Evolutionary conservation across 2,113 vertebrate genomes (phyloP), one percentile per base, ranked within the genome.

Genomic region (Entelurus aequoreus): DNA sequence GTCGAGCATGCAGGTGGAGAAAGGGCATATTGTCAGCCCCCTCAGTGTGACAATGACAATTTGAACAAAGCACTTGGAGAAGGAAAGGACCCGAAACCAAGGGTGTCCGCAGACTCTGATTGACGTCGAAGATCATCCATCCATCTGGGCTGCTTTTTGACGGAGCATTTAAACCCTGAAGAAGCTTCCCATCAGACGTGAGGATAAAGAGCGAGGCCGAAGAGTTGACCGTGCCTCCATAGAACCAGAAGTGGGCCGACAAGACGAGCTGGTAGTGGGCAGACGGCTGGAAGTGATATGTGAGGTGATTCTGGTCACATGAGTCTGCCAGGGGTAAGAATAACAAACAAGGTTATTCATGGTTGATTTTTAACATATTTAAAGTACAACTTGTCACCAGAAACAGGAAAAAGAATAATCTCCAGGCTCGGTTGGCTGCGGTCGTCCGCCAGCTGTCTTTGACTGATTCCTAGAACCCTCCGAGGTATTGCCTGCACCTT

Each of bases 161-260:
- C 0, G 79, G 84, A 19, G n/a, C 63, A 12, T 74, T 72, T 0
- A 80, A 78, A 1, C 58, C 84, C 59, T 48, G 76, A 5, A 79
- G 63, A 1, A 77, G 78, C 67, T 83, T 63, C 69, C 81, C 82
- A 0, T 5, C 61, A 0, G 72, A 51, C 0, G 80, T 85, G 53
- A 86, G 73, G 0, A 88, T 55, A 57, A 80, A 85, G 8, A 90
- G 75, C 0, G 72, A 64, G 6, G 74, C 51, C 0, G 80, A 77
- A 5, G 55, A 65, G 62, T 80, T 78, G 6, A 11, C 47, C 1
- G 40, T 35, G 40, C 0, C 63, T 9, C 42, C 77, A 60, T 92
- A 91, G 84, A 98, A 95, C 94, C 95, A 98, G 77, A 98, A 91
- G 74, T 93, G 87, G 48, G 90, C 92, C 0, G 92, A 94, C 0